Conservation (phyloP, 2,797 vertebrate species). For the Mus minutoides region DNA sequence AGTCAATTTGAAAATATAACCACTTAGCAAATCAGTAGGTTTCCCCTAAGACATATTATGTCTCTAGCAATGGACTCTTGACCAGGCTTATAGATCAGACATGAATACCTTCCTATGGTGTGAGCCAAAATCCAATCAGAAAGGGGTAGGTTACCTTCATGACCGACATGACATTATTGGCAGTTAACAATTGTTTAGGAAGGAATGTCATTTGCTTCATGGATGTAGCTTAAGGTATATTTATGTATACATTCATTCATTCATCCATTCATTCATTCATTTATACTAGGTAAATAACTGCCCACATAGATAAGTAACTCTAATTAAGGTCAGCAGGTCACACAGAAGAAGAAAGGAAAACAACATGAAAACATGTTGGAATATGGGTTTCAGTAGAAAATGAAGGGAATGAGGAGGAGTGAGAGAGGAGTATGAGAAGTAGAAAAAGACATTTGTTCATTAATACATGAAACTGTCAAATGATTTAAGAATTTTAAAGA, state of each 20-base stretch:
- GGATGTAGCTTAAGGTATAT: neutral
- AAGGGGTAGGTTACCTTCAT: neutral
- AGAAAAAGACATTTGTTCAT: neutral
- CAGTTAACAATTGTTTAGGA: neutral
- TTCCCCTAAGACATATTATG: neutral
- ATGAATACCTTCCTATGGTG: neutral
- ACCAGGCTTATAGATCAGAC: too few species aligned
- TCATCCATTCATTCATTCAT: too few species aligned
- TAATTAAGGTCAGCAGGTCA: neutral
- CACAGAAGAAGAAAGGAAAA: neutral
- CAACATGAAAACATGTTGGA: neutral
- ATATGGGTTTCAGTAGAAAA: neutral
- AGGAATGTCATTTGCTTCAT: neutral
- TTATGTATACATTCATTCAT: neutral
- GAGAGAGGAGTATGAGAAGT: neutral
- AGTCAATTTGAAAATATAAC: neutral
- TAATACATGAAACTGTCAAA: neutral
- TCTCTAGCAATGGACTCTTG: neutral
- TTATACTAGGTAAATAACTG: neutral
- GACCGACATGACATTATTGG: neutral
- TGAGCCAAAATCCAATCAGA: neutral
- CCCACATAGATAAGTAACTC: neutral
- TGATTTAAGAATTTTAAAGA: neutral
- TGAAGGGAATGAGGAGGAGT: neutral
- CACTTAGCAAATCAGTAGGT: neutral